Conservation (phyloP, 2,113 vertebrate species). For the Carassius carassius region DNA sequence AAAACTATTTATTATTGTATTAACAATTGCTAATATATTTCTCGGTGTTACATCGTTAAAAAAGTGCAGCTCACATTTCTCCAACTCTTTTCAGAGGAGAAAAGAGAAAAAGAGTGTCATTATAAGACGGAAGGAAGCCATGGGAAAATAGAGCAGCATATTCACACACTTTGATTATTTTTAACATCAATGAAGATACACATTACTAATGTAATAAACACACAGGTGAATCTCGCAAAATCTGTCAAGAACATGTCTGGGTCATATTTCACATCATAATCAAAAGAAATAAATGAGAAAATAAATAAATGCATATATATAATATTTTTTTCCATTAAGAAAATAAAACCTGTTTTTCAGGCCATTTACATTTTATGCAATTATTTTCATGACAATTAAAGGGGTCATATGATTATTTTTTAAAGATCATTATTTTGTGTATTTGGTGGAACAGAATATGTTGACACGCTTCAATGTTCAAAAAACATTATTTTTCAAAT, state of each 20-base stretch:
- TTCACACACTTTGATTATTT: slow-evolving; percentile 52
- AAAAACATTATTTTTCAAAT: too few species aligned
- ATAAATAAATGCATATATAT: too few species aligned
- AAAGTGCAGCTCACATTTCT: slow-evolving; percentile 46
- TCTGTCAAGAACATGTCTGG: slow-evolving; percentile 30
- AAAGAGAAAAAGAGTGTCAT: slow-evolving; percentile 23
- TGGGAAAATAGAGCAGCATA: slow-evolving; percentile 37
- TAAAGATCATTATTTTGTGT: too few species aligned
- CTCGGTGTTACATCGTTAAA: slow-evolving; percentile 46
- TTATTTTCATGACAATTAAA: not conserved
- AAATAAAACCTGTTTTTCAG: not conserved
- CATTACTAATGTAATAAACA: slow-evolving; percentile 49
- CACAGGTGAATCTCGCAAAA: slow-evolving; percentile 28
- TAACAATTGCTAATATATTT: slow-evolving; percentile 48
- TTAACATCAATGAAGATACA: slow-evolving; percentile 63
- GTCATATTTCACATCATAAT: not conserved
- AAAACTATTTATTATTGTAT: slow-evolving; percentile 57
- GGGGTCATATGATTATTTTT: too few species aligned
- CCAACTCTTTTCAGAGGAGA: slow-evolving; percentile 20
- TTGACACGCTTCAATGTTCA: too few species aligned
- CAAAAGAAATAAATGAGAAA: not conserved
- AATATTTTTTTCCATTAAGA: not conserved
- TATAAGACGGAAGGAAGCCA: slow-evolving; percentile 36
- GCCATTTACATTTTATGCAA: not conserved
- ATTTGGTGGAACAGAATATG: too few species aligned